A percentile compares a stretch with the other conserved stretches of the same genome.
Conservation (phyloP, 2,113 vertebrate species). For the Rhinoptilus africanus region DNA sequence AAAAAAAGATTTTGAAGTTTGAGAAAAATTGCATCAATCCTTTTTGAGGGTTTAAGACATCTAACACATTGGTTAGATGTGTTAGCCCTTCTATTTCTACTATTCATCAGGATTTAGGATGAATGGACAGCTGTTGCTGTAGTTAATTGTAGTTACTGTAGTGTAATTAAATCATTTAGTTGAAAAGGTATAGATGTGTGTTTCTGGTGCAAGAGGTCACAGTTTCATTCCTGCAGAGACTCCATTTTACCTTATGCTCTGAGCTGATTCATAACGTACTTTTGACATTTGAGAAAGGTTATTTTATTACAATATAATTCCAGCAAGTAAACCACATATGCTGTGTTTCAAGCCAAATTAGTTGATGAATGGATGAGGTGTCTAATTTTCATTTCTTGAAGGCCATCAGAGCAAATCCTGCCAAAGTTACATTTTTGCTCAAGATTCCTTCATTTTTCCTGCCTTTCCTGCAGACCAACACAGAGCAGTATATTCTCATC, state of each 20-base stretch:
- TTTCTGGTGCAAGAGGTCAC: not conserved
- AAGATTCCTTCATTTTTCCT: not conserved
- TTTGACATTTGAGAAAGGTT: not conserved
- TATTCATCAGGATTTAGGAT: not conserved
- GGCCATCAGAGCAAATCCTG: not conserved
- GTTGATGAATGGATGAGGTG: not conserved
- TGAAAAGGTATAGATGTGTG: not conserved
- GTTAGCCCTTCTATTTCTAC: not conserved
- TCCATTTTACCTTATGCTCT: not conserved
- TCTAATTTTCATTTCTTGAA: constrained; percentile 23
- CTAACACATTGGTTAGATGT: not conserved
- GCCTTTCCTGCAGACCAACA: not conserved
- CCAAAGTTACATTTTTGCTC: not conserved
- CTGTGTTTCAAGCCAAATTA: constrained; percentile 4
- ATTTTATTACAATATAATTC: not conserved
- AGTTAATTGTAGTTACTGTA: not conserved
- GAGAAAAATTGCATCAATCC: not conserved
- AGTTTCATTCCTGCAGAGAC: not conserved
- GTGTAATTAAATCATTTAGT: not conserved
- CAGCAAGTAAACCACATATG: not conserved
- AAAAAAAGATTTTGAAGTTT: not conserved
- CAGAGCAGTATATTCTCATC: not conserved
- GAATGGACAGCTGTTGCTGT: not conserved
- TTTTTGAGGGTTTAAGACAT: not conserved
- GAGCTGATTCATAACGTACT: not conserved